Percentiles rank a stretch among this genome's conserved stretches.
These are phyloP conservation scores for Laterallus jamaicensis DNA, from an alignment of 2,113 vertebrate species.

Conservation along the genomic window DNA sequence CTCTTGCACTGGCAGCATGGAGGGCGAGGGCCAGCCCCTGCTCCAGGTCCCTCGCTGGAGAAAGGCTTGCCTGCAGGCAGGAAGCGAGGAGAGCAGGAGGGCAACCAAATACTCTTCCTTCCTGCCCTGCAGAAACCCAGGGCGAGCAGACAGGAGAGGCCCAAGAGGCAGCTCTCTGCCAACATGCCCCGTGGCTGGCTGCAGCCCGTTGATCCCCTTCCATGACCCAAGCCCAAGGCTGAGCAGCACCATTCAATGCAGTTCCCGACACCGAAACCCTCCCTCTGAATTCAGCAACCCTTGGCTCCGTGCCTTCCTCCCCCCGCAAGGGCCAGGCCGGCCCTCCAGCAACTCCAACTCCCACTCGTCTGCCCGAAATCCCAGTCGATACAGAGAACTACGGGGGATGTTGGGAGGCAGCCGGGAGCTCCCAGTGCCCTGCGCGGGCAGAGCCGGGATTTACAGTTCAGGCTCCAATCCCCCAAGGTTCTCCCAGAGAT, in stretches of 20 bases:
- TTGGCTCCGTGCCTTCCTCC: neutral
- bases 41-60: accelerated
- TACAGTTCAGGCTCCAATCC: neutral
- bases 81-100: neutral
- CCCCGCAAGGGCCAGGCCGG: neutral
- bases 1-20: neutral
- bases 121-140: conserved; percentile 17
- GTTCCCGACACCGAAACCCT: neutral
- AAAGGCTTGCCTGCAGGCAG: conserved; percentile 3
- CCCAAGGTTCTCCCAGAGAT: neutral
- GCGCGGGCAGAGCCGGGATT: neutral
- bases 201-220: neutral
- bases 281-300: neutral
- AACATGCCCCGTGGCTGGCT: neutral
- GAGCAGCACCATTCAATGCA: neutral
- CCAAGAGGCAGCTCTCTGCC: neutral
- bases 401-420: accelerated
- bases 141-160: neutral
- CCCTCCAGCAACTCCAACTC: neutral
- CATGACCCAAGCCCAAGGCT: neutral
- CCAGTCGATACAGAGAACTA: neutral
- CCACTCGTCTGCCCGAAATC: neutral
- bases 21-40: neutral
- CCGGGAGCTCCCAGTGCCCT: neutral
- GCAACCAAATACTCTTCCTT: neutral